Base-by-base conservation (phyloP, 2,888 invertebrate species). In the Netelia inedita region DNA sequence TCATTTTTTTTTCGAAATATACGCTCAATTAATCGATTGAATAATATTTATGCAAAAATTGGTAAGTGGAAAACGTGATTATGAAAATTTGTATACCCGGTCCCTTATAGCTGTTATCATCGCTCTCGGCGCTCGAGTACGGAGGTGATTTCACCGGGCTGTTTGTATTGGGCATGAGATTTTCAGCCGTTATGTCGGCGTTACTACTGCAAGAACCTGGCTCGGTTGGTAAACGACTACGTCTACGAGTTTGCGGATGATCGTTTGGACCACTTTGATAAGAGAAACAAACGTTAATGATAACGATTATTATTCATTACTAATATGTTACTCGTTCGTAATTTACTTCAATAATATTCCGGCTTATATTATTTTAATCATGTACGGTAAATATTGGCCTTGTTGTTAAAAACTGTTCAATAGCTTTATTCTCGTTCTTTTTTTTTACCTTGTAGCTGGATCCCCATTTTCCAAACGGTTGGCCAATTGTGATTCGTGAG, bases 401-500 rank as follows among this genome's bases (percentile, higher is more conserved):
- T 23, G 1, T 6, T 63, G n/a, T 14, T 3, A 61, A 61, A 61
- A 9, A 65, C 8, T 6, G 35, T 35, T 35, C 6, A 6, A 35
- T 6, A 57, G 10, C 9, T 9, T 72, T 28, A 10, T 16, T 50
- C 23, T 23, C 6, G 41, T 50, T 53, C 9, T 14, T 35, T 72
- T 43, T 23, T 81, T 74, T 85, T 89, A 94, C 94, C 94, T 94
- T 73, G 92, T 85, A 85, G 88, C 89, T 85, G 90, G 88, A 91
- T 94, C 94, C 57, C 93, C 94, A 89, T 94, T 94, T 89, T 96
- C 96, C 85, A 95, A 94, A 90, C 95, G 94, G 92, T 95, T 95
- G 73, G 96, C 96, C 85, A 98, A 95, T 94, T 98, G 98, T 14
- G 98, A 98, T 94, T 98, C 98, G 94, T 98, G 98, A 61, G 98